Evolutionary conservation across 2,797 vertebrate genomes (phyloP).

Genomic region (Ambastaia sidthimunki): DNA sequence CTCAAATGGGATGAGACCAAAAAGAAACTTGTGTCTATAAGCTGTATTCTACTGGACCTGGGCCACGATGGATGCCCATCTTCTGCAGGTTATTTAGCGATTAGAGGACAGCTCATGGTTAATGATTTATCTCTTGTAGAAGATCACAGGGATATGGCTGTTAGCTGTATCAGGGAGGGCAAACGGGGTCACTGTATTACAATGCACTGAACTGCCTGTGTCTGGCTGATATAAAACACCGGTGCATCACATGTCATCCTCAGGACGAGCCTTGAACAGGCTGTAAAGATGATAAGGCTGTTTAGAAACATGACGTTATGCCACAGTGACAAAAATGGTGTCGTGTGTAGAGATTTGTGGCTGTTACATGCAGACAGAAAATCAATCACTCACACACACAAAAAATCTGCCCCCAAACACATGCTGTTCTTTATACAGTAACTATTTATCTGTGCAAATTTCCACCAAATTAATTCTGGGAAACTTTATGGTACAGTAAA

Average conservation of each 20-base stretch:
- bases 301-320: conserved; percentile 42
- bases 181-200: background rate
- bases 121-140: conserved; percentile 68
- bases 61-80: conserved; percentile 43
- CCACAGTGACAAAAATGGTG: conserved; percentile 29
- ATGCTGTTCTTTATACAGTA: background rate
- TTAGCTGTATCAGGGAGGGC: conserved; percentile 38
- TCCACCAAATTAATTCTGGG: conserved; percentile 12
- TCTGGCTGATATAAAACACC: conserved; percentile 23
- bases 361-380: background rate
- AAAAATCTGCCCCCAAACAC: background rate
- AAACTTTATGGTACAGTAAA: background rate
- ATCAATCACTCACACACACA: background rate
- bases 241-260: background rate
- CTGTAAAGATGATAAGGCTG: conserved; percentile 43
- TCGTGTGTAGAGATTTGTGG: conserved; percentile 27
- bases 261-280: conserved; percentile 30
- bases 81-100: conserved; percentile 75
- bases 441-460: background rate
- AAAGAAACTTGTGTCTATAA: conserved; percentile 30
- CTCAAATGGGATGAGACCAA: conserved; percentile 65
- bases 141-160: conserved; percentile 30
- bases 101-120: conserved; percentile 73
- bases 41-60: conserved; percentile 60
- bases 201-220: background rate